Evolutionary conservation across 2,113 vertebrate genomes (phyloP), one percentile per base, ranked within the genome.

Genomic region (Pterocles burchelli): DNA sequence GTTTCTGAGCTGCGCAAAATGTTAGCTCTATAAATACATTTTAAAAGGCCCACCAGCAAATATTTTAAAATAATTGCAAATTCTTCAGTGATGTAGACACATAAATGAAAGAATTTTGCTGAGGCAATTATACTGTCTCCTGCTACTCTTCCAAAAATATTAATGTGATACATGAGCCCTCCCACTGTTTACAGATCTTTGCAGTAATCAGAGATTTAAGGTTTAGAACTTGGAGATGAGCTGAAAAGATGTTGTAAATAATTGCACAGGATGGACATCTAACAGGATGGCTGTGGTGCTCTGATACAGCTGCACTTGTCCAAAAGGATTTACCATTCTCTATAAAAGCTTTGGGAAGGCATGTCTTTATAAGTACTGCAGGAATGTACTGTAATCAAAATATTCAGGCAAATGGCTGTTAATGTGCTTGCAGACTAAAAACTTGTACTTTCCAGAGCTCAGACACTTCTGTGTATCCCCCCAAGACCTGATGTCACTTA

Each of bases 41-140:
- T 80, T 77, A 85, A 85, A 93, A 90, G 52, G 77, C 72, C 31
- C 38, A 84, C 12, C 46, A 89, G 34, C 29, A 97, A 90, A 93
- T 68, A 93, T 85, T 89, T 90, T 9, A 89, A 95, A 91, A 62
- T 70, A 89, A 82, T 82, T 85, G 55, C 46, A 45, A 68, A 74
- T 81, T 79, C 55, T 79, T 93, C 72, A 83, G 34, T 49, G 43
- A 38, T 80, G 43, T 73, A 83, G 84, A 91, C 45, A 65, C 31
- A 73, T 70, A 92, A 94, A 83, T 51, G 55, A 90, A 87, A 49
- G 36, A 83, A 61, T 83, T 82, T 76, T 91, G 67, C 85, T 88
- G 38, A 71, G 63, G 59, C 71, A 83, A 62, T 93, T 91, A 68
- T 9, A 85, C 55, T 80, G 26, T 77, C 43, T 88, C 67, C 85